phyloP scores from a whole-genome alignment of 2,113 vertebrate species.

The Syngnathus floridae region DNA sequence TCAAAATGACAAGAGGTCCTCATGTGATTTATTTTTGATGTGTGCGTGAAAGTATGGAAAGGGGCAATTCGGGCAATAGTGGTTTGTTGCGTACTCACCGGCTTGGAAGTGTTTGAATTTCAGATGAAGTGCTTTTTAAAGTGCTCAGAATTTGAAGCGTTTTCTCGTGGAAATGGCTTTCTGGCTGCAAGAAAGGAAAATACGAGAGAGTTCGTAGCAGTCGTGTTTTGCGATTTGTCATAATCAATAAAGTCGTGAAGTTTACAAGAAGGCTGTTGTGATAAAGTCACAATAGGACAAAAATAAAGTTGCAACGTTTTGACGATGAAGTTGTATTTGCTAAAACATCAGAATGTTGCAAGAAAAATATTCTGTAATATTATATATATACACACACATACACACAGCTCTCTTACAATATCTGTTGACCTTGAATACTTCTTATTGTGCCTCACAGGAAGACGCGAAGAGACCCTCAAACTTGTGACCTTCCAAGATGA shows the following conservation, averaged over 20 bases:
- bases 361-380: not conserved
- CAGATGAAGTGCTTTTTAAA: not conserved
- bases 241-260: too few species aligned
- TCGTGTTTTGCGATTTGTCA: not conserved
- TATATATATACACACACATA: not conserved
- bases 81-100: not conserved
- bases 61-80: not conserved
- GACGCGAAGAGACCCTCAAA: conserved; percentile 3
- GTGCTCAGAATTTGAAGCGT: not conserved
- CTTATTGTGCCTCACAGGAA: conserved; percentile 30
- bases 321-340: not conserved
- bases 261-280: too few species aligned
- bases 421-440: not conserved
- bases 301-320: not conserved
- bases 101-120: not conserved
- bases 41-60: not conserved
- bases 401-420: not conserved
- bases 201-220: not conserved
- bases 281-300: not conserved
- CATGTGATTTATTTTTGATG: not conserved
- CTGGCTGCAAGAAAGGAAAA: too few species aligned
- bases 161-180: not conserved
- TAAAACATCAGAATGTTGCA: too few species aligned
- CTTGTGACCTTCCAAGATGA: conserved; percentile 16
- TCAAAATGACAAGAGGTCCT: not conserved